Conservation (phyloP, 2,888 invertebrate genomes). For the Drosophila seclusa region DNA sequence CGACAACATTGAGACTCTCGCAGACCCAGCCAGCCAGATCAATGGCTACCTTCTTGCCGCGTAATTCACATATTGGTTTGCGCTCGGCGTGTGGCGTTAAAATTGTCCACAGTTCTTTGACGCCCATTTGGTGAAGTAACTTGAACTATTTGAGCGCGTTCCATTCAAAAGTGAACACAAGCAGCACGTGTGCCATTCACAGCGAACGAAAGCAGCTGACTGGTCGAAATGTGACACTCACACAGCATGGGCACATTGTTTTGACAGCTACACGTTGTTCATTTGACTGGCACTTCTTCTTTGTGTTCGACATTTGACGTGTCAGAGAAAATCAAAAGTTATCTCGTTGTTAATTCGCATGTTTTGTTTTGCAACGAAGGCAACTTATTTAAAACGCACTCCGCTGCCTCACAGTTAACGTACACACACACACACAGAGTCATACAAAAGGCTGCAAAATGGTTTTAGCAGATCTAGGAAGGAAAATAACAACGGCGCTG, state of each 20-base stretch:
- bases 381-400: constrained; percentile 45
- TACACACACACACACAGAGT: constrained; percentile 12
- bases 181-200: constrained; percentile 14
- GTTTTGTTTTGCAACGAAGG: constrained; percentile 49
- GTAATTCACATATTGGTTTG: constrained; percentile 90
- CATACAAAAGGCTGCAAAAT: constrained; percentile 87
- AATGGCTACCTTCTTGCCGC: constrained; percentile 93
- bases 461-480: constrained; percentile 99
- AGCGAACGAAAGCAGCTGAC: constrained; percentile 1
- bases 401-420: constrained; percentile 46
- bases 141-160: constrained; percentile 21
- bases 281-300: constrained; percentile 43
- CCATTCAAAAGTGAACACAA: constrained; percentile 31
- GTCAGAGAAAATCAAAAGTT: constrained; percentile 58
- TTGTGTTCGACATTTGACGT: constrained; percentile 51
- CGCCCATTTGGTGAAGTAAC: constrained; percentile 89
- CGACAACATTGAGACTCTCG: constrained; percentile 92
- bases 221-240: constrained; percentile 20
- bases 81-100: constrained; percentile 91
- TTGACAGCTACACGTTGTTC: constrained; percentile 42
- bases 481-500: constrained; percentile 99
- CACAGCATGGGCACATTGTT: constrained; percentile 22
- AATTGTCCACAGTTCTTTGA: constrained; percentile 94
- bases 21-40: constrained; percentile 97
- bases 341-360: constrained; percentile 45